Evolutionary conservation across 1,140 invertebrate species (phyloP), one percentile per base, ranked within the genome.

Genomic region (Drosophila busckii): DNA sequence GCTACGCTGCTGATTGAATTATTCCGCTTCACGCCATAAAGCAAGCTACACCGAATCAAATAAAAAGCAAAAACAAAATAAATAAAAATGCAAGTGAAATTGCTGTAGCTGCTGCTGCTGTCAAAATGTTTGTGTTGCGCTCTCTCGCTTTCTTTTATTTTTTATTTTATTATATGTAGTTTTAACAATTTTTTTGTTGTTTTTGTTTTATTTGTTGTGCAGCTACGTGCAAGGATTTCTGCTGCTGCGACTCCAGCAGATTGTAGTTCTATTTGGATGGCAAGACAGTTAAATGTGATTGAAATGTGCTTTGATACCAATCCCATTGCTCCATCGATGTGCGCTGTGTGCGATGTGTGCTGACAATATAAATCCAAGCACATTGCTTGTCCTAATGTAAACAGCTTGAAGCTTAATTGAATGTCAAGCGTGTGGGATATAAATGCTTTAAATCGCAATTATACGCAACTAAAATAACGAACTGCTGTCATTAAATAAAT

Each of bases 21-120:
- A 76, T 76, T 76, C 71, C 71, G 73, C 71, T 76, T 78, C 73
- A 78, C 73, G 71, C 71, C 67, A 71, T 76, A 78, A 76, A 63
- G 67, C 65, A 50, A 44, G 32, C 54, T 40, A 50, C 45, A 70
- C n/a, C n/a, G n/a, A n/a, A n/a, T n/a, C n/a, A 53, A 70, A 56
- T 50, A 63, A 60, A 26, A 31, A 45, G 16, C 16, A 38, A 45
- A 44, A 7, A 42, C 10, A 25, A 10, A 53, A 17, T 7, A 13
- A 7, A 6, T 9, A 42, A 13, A 41, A n/a, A n/a, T n/a, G n/a
- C n/a, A n/a, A n/a, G n/a, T n/a, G n/a, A n/a, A n/a, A n/a, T n/a
- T 41, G 4, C 15, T 44, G 15, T 53, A 32, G 38, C 20, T 28
- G 13, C 32, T 50, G 34, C 34, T 26, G 22, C 16, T 10, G 29